Evolutionary conservation across 2,888 invertebrate genomes (phyloP).

Genomic region (Limenitis camilla): DNA sequence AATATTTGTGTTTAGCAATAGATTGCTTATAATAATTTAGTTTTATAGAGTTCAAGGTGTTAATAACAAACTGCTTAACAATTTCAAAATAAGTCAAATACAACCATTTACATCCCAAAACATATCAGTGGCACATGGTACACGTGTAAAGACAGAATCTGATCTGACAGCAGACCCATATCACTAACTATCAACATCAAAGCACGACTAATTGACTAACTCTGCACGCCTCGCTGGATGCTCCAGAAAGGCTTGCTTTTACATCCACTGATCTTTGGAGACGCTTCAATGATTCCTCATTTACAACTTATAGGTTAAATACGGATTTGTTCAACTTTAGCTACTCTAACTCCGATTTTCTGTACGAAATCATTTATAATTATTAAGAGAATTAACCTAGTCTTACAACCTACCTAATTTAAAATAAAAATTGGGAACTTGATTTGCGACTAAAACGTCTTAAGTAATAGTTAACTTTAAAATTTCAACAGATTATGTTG

Average conservation of each 20-base stretch:
- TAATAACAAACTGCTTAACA: not conserved
- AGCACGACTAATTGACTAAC: constrained; percentile 31
- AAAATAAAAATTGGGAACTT: too few relatives aligned
- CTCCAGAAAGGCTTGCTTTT: constrained; percentile 21
- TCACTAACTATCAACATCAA: constrained; percentile 32
- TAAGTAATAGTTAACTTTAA: too few relatives aligned
- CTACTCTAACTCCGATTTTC: too few relatives aligned
- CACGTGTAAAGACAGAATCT: constrained; percentile 16
- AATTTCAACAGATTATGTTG: too few relatives aligned
- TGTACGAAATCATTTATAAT: too few relatives aligned
- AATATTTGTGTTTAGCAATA: too few relatives aligned
- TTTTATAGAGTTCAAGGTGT: too few relatives aligned
- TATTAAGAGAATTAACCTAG: too few relatives aligned
- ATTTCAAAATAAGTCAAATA: not conserved
- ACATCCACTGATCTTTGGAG: constrained; percentile 20
- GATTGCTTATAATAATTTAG: too few relatives aligned
- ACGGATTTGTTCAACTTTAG: too few relatives aligned
- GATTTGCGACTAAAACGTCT: too few relatives aligned
- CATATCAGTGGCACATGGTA: constrained; percentile 10
- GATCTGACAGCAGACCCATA: constrained; percentile 27
- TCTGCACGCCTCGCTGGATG: constrained; percentile 23
- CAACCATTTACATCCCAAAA: not conserved
- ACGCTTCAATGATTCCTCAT: constrained; percentile 23
- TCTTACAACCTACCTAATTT: too few relatives aligned
- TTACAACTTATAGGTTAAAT: constrained; percentile 9